Evolutionary conservation across 2,888 invertebrate genomes (phyloP), one percentile per base, ranked within the genome.

Genomic region (Pristionchus maxplancki): DNA sequence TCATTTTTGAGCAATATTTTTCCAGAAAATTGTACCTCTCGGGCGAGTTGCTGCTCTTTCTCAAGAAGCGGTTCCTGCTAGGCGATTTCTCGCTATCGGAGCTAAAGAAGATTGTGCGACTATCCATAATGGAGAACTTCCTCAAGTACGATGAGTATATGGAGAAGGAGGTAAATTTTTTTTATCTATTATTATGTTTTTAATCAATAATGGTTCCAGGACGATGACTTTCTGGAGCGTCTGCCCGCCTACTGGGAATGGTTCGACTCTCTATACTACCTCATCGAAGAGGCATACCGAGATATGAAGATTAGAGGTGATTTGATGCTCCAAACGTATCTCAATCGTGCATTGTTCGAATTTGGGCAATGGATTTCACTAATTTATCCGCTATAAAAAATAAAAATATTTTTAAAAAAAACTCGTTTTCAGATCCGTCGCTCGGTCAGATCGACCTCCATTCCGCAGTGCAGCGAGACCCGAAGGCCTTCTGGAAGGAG

Each of bases 81-180:
- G 86, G 44, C 28, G 86, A 87, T 31, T 87, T 87, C 86, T 87
- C 86, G 20, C 48, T 87, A 44, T 28, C 48, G 17, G 86, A 87
- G 34, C 71, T 87, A 28, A 87, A 87, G 71, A 87, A 87, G 84
- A 62, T 58, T 15, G 84, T 84, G 24, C 17, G 84, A 24, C 62
- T 58, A 40, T 48, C 84, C 11, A 62, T 84, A 15, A 37, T 84
- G 62, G 37, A 84, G 62, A 84, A 84, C 62, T 84, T 62, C 37
- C 37, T 37, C 15, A 58, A 48, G 40, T 48, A 58, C 13, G 84
- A 40, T 9, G 53, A 84, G 13, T 84, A 84, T 28, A 31, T n/a
- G 20, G 37, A 62, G 1, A 24, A 58, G 15, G 58, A 84, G 62
- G 84, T 83, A 24, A 48, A 50, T 17, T 50, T 50, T 11, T 17